A percentile compares a stretch with the other conserved stretches of the same genome.
Evolutionary conservation across 2,888 invertebrate species (phyloP).

Genomic region (Phengaris arion): DNA sequence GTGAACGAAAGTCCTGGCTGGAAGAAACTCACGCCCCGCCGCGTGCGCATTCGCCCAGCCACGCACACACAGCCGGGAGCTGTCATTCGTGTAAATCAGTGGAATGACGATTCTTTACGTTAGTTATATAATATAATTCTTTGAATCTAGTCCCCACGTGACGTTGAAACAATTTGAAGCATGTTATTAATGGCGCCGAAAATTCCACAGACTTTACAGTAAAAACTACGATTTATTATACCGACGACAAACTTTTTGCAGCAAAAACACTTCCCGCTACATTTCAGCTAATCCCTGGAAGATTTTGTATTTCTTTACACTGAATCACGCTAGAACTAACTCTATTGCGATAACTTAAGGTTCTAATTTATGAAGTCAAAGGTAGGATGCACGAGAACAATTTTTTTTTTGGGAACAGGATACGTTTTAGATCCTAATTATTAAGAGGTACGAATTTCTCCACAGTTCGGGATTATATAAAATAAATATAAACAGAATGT

Average conservation of each 20-base stretch:
- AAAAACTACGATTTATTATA: conserved; percentile 24
- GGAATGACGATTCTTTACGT: too few relatives aligned
- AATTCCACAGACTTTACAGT: conserved; percentile 9
- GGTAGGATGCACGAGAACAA: neutral
- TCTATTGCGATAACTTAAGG: neutral
- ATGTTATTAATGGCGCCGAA: conserved; percentile 24
- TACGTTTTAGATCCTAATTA: conserved; percentile 12
- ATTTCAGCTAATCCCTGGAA: conserved; percentile 20
- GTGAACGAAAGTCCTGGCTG: too few relatives aligned
- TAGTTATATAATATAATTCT: too few relatives aligned
- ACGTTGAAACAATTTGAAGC: neutral
- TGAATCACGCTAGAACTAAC: neutral
- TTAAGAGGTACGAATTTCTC: neutral
- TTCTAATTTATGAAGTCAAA: neutral
- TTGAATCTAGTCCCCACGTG: neutral
- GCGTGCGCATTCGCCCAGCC: too few relatives aligned
- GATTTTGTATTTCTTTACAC: conserved; percentile 14
- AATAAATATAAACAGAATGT: conserved; percentile 16
- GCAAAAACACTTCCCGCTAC: conserved; percentile 14
- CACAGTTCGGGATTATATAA: conserved; percentile 4
- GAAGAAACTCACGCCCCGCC: too few relatives aligned
- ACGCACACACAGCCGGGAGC: too few relatives aligned
- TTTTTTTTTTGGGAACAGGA: conserved; percentile 10
- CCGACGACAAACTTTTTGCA: conserved; percentile 23
- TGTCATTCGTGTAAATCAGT: too few relatives aligned